A percentile compares a stretch with the other conserved stretches of the same genome.
Evolutionary conservation across 2,113 vertebrate genomes (phyloP).

Genomic region (Thunnus thynnus): DNA sequence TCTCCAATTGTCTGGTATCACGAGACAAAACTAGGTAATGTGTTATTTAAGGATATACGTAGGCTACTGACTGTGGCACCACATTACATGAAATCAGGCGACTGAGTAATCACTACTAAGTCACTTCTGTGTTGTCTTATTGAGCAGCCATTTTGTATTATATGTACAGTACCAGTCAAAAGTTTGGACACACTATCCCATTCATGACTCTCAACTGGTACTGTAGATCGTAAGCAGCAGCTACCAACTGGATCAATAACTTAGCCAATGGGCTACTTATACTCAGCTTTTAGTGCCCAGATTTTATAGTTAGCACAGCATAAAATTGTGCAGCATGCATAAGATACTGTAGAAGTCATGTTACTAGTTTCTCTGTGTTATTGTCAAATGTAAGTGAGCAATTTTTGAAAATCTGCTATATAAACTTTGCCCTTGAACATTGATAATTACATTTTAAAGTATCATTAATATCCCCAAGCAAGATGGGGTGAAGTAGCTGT

Average conservation of each 20-base stretch:
- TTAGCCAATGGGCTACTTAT: no score
- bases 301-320: background rate
- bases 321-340: background rate
- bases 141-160: conserved; percentile 5
- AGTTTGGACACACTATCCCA: background rate
- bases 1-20: no score
- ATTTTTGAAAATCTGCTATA: background rate
- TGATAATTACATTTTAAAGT: background rate
- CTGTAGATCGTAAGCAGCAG: background rate
- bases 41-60: background rate
- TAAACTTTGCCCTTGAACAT: background rate
- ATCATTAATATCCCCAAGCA: background rate
- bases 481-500: background rate
- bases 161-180: background rate
- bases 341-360: no score
- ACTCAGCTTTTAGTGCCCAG: background rate
- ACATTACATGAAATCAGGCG: background rate
- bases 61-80: background rate
- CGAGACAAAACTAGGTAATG: no score
- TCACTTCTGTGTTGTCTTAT: background rate
- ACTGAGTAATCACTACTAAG: background rate
- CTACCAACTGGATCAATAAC: background rate
- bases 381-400: background rate
- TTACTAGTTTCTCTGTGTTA: background rate
- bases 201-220: background rate